phyloP scores from a whole-genome alignment of 2,113 vertebrate genomes.

The Megaceryle maxima region DNA sequence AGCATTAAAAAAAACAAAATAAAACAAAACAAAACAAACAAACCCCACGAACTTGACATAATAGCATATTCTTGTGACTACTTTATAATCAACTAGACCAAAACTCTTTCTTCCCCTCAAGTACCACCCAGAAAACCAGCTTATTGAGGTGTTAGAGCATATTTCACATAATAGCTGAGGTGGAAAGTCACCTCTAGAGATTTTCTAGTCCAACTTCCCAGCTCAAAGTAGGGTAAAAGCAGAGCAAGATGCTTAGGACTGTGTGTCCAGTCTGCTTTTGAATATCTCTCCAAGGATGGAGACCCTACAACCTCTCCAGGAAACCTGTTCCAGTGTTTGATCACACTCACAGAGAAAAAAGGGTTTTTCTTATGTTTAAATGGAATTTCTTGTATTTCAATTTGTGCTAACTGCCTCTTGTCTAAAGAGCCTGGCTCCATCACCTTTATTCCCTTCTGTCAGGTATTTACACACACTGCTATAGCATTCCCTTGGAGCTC shows the following conservation, averaged over 20 bases:
- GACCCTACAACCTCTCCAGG: not conserved
- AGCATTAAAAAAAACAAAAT: not conserved
- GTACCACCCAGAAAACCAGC: not conserved
- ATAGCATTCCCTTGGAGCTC: not conserved
- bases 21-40: no score
- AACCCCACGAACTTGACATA: not conserved
- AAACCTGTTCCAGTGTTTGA: not conserved
- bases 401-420: not conserved
- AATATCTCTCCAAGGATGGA: not conserved
- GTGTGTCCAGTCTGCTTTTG: not conserved
- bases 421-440: not conserved
- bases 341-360: not conserved
- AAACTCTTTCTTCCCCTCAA: not conserved
- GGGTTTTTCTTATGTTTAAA: not conserved
- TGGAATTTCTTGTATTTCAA: not conserved
- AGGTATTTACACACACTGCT: not conserved
- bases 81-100: not conserved
- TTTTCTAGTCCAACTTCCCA: not conserved
- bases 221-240: not conserved
- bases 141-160: not conserved
- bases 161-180: rapidly evolving
- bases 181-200: not conserved
- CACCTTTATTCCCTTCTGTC: not conserved
- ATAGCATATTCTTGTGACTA: not conserved
- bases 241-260: not conserved